These are phyloP conservation scores for Eriosoma lanigerum DNA, from an alignment of 1,140 invertebrate species.

Conservation along the genomic window DNA sequence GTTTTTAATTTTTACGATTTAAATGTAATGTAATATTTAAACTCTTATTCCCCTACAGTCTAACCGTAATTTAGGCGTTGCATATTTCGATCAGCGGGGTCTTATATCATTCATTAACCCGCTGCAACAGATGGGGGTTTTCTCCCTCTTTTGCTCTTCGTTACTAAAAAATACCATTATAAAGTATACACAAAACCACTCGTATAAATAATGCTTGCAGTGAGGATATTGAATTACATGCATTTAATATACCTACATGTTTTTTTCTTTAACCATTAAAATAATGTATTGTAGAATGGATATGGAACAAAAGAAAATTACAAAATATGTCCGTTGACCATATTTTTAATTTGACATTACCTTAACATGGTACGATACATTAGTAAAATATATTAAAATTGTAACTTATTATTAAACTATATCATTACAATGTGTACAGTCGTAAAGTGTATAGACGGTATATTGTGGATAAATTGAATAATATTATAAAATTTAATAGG, in stretches of 20 bases:
- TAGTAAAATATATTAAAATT: too few species aligned
- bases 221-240: not conserved
- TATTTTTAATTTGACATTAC: too few species aligned
- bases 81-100: slow-evolving; percentile 12
- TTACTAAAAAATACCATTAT: not conserved
- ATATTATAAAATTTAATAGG: too few species aligned
- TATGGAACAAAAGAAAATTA: too few species aligned
- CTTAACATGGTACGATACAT: too few species aligned
- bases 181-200: not conserved
- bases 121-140: not conserved
- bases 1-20: not conserved
- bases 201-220: not conserved
- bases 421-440: too few species aligned
- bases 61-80: not conserved
- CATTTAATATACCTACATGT: not conserved
- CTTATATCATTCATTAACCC: slow-evolving; percentile 6
- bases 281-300: too few species aligned
- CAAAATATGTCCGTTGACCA: too few species aligned
- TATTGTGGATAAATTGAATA: too few species aligned
- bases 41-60: not conserved
- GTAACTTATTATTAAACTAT: too few species aligned
- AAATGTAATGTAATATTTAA: not conserved
- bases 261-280: too few species aligned
- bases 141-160: not conserved
- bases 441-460: too few species aligned